Base-by-base conservation (phyloP, 2,113 vertebrate genomes). In the Heterocephalus glaber region DNA sequence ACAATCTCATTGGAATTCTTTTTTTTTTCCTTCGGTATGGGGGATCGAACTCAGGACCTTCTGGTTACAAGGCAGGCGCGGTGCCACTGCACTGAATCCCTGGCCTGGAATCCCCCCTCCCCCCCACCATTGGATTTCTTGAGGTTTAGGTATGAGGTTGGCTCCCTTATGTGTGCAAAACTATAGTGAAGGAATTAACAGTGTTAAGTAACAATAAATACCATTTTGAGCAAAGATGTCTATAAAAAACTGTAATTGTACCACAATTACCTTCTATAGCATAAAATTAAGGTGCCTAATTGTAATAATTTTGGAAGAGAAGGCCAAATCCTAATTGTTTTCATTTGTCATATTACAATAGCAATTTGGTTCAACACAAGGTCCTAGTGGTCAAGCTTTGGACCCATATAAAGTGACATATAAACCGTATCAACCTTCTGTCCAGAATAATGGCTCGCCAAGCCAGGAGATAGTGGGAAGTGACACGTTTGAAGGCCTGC, bases 391-490 rank as follows among this genome's bases (percentile, higher is more conserved):
- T 56, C 98, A 98, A 38, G 93, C 83, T 4, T 66, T 95, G 56
- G 98, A 98, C 84, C 95, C 98, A n/a, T 99, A 98, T 95, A 99
- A 98, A 98, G 99, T 99, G 85, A 98, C 87, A 47, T 99, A 99
- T 89, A 99, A 99, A n/a, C 99, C 99, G 33, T 99, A 99, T 74
- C 98, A 98, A 81, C 97, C 99, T 97, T 96, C 97, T 77, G 97
- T 95, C 85, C 98, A 98, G 95, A 98, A 97, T 41, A 95, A 98
- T 82, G 98, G 97, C 95, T 98, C 98, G 58, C 97, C 98, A 97
- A 92, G 98, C 7, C 98, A 98, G 61, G 98, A 95, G 28, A 86
- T 87, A 96, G 85, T 41, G 95, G 98, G 88, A 97, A 97, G 94
- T 41, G 98, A 98, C 95, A 95, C 96, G 7, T 99, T 99, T 95